Conservation (phyloP, 2,888 invertebrate genomes). For the Polymixis flavicincta region DNA sequence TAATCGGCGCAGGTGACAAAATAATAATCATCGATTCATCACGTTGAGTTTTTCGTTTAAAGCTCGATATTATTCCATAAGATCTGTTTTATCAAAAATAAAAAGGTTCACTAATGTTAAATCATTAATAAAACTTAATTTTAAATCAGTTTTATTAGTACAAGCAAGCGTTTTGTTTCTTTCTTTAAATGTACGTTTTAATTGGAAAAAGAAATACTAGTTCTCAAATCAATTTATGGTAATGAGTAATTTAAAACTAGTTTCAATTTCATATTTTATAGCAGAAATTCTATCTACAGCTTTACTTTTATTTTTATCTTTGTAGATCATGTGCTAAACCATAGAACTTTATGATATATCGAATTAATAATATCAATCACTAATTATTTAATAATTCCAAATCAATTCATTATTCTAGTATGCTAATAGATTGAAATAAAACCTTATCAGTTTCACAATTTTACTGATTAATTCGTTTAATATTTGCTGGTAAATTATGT, state of each 20-base stretch:
- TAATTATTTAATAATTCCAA: conserved; percentile 24
- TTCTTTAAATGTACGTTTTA: no score
- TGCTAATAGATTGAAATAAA: conserved; percentile 47
- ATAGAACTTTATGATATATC: conserved; percentile 9
- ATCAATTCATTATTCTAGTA: conserved; percentile 23
- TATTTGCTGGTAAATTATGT: conserved; percentile 20
- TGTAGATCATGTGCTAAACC: neutral
- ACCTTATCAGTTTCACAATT: conserved; percentile 26
- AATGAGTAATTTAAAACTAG: neutral
- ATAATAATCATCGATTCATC: conserved; percentile 12
- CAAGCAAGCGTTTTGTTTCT: neutral
- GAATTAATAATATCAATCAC: conserved; percentile 2
- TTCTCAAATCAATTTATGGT: conserved; percentile 18
- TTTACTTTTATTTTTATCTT: neutral
- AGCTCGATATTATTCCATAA: neutral
- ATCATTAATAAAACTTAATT: conserved; percentile 25
- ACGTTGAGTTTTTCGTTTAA: neutral
- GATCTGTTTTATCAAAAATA: neutral
- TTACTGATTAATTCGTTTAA: conserved; percentile 15
- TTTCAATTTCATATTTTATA: neutral
- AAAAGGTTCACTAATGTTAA: conserved; percentile 12
- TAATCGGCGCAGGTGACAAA: conserved; percentile 4
- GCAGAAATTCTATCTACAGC: neutral
- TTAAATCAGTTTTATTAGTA: neutral
- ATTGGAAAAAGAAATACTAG: neutral